These are phyloP conservation scores for Augochlorella aurata DNA, from an alignment of 2,888 invertebrate species.

Conservation along the genomic window DNA sequence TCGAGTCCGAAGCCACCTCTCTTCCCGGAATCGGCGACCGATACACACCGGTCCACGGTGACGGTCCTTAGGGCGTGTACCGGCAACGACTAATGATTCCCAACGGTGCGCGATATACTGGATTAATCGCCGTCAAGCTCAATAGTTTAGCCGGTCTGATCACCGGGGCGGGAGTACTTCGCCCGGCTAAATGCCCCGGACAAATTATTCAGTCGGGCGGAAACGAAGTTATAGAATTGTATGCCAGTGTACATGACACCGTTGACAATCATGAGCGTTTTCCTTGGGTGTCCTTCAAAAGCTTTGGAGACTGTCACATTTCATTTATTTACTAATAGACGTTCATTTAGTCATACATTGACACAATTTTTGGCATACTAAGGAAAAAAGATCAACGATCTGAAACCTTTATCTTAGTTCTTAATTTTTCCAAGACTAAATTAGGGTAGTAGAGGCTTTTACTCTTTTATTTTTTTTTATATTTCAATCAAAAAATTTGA, in stretches of 20 bases:
- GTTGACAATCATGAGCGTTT: slow-evolving; percentile 3
- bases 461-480: no score
- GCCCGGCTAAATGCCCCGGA: slow-evolving; percentile 59
- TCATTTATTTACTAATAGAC: not conserved
- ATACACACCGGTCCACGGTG: slow-evolving; percentile 55
- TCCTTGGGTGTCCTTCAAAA: not conserved
- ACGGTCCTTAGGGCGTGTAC: slow-evolving; percentile 61
- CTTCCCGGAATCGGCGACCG: slow-evolving; percentile 70
- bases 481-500: no score
- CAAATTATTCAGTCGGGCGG: slow-evolving; percentile 63
- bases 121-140: slow-evolving; percentile 75
- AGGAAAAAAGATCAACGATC: no score
- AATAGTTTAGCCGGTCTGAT: slow-evolving; percentile 69
- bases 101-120: slow-evolving; percentile 75
- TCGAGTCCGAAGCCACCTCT: slow-evolving; percentile 34
- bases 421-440: not conserved
- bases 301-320: not conserved
- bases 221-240: slow-evolving; percentile 57
- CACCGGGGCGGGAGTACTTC: slow-evolving; percentile 52
- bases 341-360: not conserved
- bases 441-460: no score
- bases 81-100: slow-evolving; percentile 76
- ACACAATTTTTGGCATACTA: no score
- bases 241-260: slow-evolving; percentile 34
- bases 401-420: not conserved